Base-by-base conservation (phyloP, 2,113 vertebrate species). In the Reinhardtius hippoglossoides region DNA sequence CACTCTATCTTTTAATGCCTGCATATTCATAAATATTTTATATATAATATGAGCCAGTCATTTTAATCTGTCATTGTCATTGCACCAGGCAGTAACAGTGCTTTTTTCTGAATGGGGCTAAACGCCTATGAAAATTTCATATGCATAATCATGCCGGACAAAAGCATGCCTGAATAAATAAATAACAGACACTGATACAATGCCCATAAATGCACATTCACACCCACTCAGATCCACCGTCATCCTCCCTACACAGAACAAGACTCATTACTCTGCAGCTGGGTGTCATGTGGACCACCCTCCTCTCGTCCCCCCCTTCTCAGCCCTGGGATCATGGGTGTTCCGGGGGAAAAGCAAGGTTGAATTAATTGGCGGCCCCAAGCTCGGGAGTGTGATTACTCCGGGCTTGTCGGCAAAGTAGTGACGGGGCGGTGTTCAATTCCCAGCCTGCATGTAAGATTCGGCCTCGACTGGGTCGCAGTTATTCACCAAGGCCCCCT, bases 291-390 rank as follows among this genome's bases (percentile, higher is more conserved):
- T 93, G 89, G 85, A 82, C 77, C 78, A 1, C 81, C 87, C 91
- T 82, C 91, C 79, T 85, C n/a, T 66, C 74, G 77, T 80, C 85
- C 87, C 90, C 88, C 81, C 81, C 54, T 18, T 10, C 20, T 62
- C 92, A 90, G 94, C 85, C 90, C 74, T 73, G 75, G 77, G 91
- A 91, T 78, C 60, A 76, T 27, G 71, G 80, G 61, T 85, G 88
- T 89, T 91, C 90, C 83, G 75, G 83, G 89, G 78, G 87, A 93
- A 89, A 89, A 87, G 61, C 46, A 37, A 73, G 72, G 86, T 73
- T 92, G 94, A 94, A 95, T 95, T 95, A 95, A 96, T 96, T 94
- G 94, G 77, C 88, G 87, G 74, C 67, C 85, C 64, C 50, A 74
- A 83, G 75, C 84, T 70, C 85, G 68, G 92, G 87, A 94, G 93